Conservation (phyloP, 2,113 vertebrate species). For the Dasyurus viverrinus region DNA sequence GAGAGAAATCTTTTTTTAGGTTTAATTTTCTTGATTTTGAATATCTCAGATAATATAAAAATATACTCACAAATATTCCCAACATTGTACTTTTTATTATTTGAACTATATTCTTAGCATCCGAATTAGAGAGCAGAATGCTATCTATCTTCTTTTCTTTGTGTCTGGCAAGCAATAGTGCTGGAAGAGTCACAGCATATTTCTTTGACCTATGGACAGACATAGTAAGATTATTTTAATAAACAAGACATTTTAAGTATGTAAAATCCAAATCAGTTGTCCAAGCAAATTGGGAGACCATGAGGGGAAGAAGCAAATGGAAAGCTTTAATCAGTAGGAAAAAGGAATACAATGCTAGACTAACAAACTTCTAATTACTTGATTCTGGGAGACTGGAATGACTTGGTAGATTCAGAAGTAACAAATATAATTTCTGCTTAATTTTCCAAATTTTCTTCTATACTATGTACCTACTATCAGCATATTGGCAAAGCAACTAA, state of each 20-base stretch:
- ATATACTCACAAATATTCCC: conserved; percentile 88
- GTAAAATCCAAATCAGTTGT: conserved; percentile 42
- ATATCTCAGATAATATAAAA: conserved; percentile 29
- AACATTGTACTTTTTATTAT: conserved; percentile 82
- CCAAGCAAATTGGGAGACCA: conserved; percentile 3
- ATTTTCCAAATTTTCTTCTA: conserved; percentile 3
- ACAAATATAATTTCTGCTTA: conserved; percentile 26
- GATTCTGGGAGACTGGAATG: conserved; percentile 27
- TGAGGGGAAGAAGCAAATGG: background rate
- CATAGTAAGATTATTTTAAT: conserved; percentile 29
- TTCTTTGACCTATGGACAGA: conserved; percentile 85
- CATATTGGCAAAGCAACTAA: conserved; percentile 28
- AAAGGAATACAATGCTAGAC: conserved; percentile 17
- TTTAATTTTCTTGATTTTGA: conserved; percentile 24
- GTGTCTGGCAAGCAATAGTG: conserved; percentile 86
- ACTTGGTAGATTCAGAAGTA: conserved; percentile 22
- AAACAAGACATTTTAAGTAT: background rate
- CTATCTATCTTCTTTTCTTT: conserved; percentile 72
- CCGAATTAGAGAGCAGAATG: conserved; percentile 77
- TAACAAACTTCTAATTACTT: conserved; percentile 17
- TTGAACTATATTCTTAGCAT: conserved; percentile 79
- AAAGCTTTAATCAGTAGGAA: background rate
- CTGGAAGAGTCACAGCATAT: conserved; percentile 85
- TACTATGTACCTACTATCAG: background rate
- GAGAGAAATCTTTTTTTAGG: conserved; percentile 6